Conservation (phyloP, 2,113 vertebrate species). For the Thalassarche chlororhynchos region DNA sequence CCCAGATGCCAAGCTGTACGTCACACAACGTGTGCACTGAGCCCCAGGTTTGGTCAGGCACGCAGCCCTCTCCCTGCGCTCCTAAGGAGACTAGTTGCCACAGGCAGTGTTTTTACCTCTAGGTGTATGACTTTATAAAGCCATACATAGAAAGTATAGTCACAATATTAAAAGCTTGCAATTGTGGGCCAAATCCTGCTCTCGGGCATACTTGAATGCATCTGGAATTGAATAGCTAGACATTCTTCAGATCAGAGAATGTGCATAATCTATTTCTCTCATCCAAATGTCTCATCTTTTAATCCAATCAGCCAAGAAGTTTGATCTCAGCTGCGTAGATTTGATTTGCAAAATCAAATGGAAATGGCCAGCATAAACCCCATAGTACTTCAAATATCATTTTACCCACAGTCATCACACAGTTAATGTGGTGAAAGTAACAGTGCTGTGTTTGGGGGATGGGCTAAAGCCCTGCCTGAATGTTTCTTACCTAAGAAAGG, state of each 20-base stretch:
- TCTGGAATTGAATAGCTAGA: background rate
- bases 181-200: background rate
- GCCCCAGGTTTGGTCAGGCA: background rate
- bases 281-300: background rate
- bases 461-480: background rate
- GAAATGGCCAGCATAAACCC: background rate
- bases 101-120: background rate
- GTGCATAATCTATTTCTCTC: background rate
- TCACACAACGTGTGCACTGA: rapidly evolving
- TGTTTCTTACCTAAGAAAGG: slow-evolving; percentile 35
- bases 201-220: background rate
- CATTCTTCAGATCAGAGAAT: background rate
- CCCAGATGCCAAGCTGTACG: background rate
- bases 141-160: background rate
- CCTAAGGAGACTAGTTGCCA: background rate
- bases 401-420: background rate
- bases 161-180: background rate
- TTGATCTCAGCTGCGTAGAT: background rate
- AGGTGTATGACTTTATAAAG: background rate
- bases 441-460: background rate
- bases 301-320: background rate
- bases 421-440: slow-evolving; percentile 6
- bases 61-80: no score
- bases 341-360: background rate
- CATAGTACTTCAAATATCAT: background rate